Base-by-base conservation (phyloP, 1,140 invertebrate species). In the Penaeus chinensis region DNA sequence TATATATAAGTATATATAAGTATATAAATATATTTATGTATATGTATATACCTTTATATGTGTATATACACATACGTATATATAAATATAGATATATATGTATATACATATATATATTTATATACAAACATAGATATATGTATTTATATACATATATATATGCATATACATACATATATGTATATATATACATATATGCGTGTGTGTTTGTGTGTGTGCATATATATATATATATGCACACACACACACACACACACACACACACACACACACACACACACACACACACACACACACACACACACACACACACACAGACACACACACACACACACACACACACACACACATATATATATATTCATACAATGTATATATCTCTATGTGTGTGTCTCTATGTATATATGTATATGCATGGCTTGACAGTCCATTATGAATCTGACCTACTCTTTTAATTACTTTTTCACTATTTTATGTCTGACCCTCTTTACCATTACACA, bases 81-180 rank as follows among this genome's bases (percentile, higher is more conserved):
- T 37, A n/a, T 8, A 71, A 5, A 24, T n/a, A 27, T 3, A 71
- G 4, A 24, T n/a, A 71, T n/a, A 71, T 3, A 74, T 74, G 27
- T 74, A 74, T 74, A 32, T 74, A 74, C 37, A 74, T 74, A 74
- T 27, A 74, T 74, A 74, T 32, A 74, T 74, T 37, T 27, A 32
- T 74, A 74, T 74, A 74, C 27, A 27, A 0, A 74, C 37, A 32
- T 27, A 13, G 11, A 13, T 74, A 8, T 74, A 24, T 74, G 11
- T 74, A 37, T 74, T 11, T 74, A 24, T 37, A 13, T 74, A 32
- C 37, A 24, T 74, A 24, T 74, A 27, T 74, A 32, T 32, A 0
- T n/a, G 19, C 27, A 10, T 74, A 74, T 74, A n/a, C 2, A 74
- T 27, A 37, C 27, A 74, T 74, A 10, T 74, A 24, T 74, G 27